Conservation (phyloP, 2,113 vertebrate genomes). For the Rhizomys pruinosus region DNA sequence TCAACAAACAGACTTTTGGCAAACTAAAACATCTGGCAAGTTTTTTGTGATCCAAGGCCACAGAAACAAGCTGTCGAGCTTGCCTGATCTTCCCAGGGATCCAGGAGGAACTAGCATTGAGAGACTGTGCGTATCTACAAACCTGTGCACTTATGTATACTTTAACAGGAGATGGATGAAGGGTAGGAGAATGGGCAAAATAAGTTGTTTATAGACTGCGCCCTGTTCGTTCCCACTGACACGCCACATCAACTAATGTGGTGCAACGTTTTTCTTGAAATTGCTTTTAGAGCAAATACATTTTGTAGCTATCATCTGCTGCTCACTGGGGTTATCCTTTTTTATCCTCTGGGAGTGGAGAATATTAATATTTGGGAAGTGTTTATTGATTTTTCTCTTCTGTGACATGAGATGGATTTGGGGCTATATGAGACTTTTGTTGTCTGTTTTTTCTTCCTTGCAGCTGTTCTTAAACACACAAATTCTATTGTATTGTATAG, state of each 20-base stretch:
- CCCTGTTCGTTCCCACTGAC: neutral
- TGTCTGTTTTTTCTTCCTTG: slow-evolving; percentile 23
- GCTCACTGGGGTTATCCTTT: neutral
- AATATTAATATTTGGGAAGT: slow-evolving; percentile 48
- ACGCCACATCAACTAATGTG: neutral
- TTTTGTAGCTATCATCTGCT: slow-evolving; percentile 43
- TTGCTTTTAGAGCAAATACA: slow-evolving; percentile 42
- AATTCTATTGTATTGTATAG: slow-evolving; percentile 72
- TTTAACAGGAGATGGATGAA: neutral
- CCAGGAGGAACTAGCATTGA: neutral
- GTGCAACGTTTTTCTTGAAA: slow-evolving; percentile 34
- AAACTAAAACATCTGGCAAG: neutral
- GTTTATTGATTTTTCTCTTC: slow-evolving; percentile 53
- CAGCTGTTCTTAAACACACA: slow-evolving; percentile 71
- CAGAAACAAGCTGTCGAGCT: neutral
- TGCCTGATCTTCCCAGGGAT: neutral
- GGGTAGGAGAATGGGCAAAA: neutral
- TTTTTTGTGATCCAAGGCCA: neutral
- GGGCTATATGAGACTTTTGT: slow-evolving; percentile 41
- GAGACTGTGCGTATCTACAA: neutral
- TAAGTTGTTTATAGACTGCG: neutral
- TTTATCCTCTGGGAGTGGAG: neutral
- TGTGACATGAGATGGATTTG: neutral
- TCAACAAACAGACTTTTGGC: neutral
- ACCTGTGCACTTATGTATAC: neutral